Base-by-base conservation (phyloP, 1,140 invertebrate species). In the Colletes latitarsis region DNA sequence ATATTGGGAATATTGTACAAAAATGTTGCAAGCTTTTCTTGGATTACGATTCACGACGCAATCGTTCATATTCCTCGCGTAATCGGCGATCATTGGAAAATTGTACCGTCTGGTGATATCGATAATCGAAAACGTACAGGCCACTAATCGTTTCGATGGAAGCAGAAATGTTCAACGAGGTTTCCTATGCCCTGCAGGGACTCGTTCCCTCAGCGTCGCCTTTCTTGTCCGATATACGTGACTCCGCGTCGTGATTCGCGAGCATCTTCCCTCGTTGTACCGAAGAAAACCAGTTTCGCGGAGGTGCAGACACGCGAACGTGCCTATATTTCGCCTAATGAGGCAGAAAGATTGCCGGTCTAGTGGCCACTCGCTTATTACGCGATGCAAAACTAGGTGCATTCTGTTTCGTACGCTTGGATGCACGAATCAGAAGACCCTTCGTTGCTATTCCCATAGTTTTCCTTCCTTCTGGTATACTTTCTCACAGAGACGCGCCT, bases 311-410 rank as follows among this genome's bases (percentile, higher is more conserved):
- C 76, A 57, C 53, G 60, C 62, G 55, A 70, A 55, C 73, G n/a
- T 30, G 80, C 80, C 63, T 78, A 80, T 82, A 73, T 66, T 52
- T 75, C 55, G 58, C 39, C 58, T 85, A 85, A 85, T 85, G 84
- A 85, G 82, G 77, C 72, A 39, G 72, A 60, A 77, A 81, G 72
- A 63, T 71, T 63, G 46, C 30, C n/a, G n/a, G 64, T 77, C 75
- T 73, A 80, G 55, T 77, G 60, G 79, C 71, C 53, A 57, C 62
- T 81, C 74, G 49, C 43, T 78, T 68, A 58, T 82, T 77, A 82
- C 49, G 60, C 74, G 55, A 43, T 60, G 30, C 71, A 19, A 41
- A 52, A 53, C 62, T 46, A 69, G 55, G 14, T 46, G 4, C 6
- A 30, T 55, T 57, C 49, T 9, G 12, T 49, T 49, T 15, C 14